Base-by-base conservation (phyloP, 1,140 invertebrate genomes). In the Caenorhabditis latens region DNA sequence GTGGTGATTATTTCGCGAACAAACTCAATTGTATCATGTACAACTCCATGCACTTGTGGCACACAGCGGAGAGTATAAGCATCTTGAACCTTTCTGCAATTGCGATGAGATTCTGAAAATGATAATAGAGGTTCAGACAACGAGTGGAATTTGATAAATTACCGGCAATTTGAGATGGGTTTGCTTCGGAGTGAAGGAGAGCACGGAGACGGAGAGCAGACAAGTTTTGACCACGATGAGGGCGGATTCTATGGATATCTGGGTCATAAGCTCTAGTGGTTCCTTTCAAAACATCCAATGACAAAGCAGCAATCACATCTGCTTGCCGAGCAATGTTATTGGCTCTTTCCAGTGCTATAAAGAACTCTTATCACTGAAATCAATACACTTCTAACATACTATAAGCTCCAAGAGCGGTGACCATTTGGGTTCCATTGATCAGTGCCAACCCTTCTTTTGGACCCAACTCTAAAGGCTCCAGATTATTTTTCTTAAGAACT, bases 401-500 rank as follows among this genome's bases (percentile, higher is more conserved):
- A 93, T 95, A 95, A 9, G 95, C 94, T 48, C 95, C 95, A 55
- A 96, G 92, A 24, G 95, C 94, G 43, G 95, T 95, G 63, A 96
- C 95, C 65, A 96, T 93, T 91, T 96, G 95, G 19, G 95, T 96
- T 83, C 95, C 95, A 92, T 96, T 96, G 88, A 96, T 95, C 83
- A 96, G 91, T 16, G 95, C 95, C 40, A 96, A 90, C 21, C 95
- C 95, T 91, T 96, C 95, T 93, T 95, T 96, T 16, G 95, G 94
- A 84, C 94, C 93, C n/a, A 95, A 92, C 42, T 92, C 92, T 57
- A 95, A 94, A 13, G 95, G 95, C 86, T 93, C 93, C 40, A 96
- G 91, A 65, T 94, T 93, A 91, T 95, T 93, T 46, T 93, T 93
- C 90, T 95, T 93, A 21, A 95, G 90, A 32, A 95, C 94, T 93